Base-by-base conservation (phyloP, 2,113 vertebrate genomes). In the Thamnophis sirtalis region DNA sequence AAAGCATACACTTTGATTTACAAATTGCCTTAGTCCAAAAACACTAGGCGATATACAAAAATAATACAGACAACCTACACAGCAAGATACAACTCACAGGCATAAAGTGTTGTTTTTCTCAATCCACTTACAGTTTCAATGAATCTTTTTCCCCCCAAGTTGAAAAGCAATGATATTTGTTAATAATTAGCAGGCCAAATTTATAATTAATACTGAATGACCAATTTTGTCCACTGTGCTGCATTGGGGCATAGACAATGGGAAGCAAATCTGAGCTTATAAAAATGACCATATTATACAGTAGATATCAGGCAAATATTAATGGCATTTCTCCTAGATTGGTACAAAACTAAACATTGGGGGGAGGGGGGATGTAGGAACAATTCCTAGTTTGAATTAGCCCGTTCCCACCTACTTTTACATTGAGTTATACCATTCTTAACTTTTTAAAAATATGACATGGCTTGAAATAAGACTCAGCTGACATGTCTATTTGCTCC, bases 251-350 rank as follows among this genome's bases (percentile, higher is more conserved):
- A 49, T 19, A 15, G 19, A 55, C 93, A 89, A 95, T 93, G 63
- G 87, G 92, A 63, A 24, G 96, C 94, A 97, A 97, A 96, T 88
- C 89, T 95, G 96, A 96, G 97, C 97, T 98, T 96, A 96, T 73
- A 97, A 94, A 58, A n/a, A 96, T 97, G 97, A 98, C 98, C 97
- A 97, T 97, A 94, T 95, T 87, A 90, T 90, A 60, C 8, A 60
- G 24, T 60, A 91, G 92, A 97, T 96, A 96, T 94, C 94, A 93
- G 96, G 96, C 96, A 98, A 97, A 95, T 33, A 89, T 94, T 94
- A 95, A 93, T 95, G 92, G 89, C 95, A 93, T 93, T 96, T 97
- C 96, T 88, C 89, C 91, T n/a, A 88, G 92, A 86, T 91, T 91
- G 87, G 50, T 21, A 84, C 91, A 91, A 94, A 95, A 90, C 88